phyloP scores from a whole-genome alignment of 1,140 invertebrate species.

The Rhopalosiphum maidis region DNA sequence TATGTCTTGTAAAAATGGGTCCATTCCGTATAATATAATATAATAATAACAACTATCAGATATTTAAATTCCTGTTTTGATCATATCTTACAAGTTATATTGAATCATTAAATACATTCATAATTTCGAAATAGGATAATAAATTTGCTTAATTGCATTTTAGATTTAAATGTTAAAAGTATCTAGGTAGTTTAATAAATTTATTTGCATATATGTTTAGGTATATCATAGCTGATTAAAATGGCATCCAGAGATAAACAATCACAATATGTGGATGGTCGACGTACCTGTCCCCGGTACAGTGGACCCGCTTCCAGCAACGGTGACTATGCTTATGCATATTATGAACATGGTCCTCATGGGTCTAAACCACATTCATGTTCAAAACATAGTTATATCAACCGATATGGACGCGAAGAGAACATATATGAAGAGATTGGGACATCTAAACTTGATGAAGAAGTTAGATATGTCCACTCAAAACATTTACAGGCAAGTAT shows the following conservation, averaged over 20 bases:
- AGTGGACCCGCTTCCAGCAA: slow-evolving; percentile 60
- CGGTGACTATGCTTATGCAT: slow-evolving; percentile 78
- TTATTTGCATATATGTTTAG: background rate
- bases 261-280: slow-evolving; percentile 54
- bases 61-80: background rate
- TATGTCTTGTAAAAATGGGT: too few species aligned
- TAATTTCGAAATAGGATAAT: background rate
- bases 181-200: background rate
- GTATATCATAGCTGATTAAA: slow-evolving; percentile 36
- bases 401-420: slow-evolving; percentile 80
- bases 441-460: slow-evolving; percentile 75
- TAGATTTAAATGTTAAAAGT: background rate
- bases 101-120: background rate
- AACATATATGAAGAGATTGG: slow-evolving; percentile 89
- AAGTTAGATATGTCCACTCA: slow-evolving; percentile 68
- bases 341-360: slow-evolving; percentile 73
- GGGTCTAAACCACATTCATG: slow-evolving; percentile 60
- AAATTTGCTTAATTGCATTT: background rate
- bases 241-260: slow-evolving; percentile 56
- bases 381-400: slow-evolving; percentile 68
- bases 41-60: background rate
- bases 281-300: slow-evolving; percentile 59
- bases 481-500: slow-evolving; percentile 61
- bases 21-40: too few species aligned
- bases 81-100: background rate